Base-by-base conservation (phyloP, 2,888 invertebrate genomes). In the Drosophila fulvimacula region DNA sequence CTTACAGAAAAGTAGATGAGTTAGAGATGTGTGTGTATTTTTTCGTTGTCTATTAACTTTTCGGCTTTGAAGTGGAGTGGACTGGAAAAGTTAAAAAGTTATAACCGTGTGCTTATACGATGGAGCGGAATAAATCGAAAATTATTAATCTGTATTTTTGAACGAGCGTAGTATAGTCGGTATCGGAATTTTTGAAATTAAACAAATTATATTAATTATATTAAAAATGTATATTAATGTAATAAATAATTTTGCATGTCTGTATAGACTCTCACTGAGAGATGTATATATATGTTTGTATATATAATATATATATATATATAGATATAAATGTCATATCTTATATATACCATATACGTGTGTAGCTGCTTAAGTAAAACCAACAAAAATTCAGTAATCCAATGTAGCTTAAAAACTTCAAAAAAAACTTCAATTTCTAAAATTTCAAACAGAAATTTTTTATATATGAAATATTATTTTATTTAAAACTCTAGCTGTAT, bases 381-480 rank as follows among this genome's bases (percentile, higher is more conserved):
- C 39, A 70, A 39, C 65, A 70, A 56, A 49, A 66, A 59, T 58
- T 53, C 65, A 66, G 52, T 46, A 9, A 17, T n/a, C 10, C 24
- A 19, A 53, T 41, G 21, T 27, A 11, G 15, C n/a, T n/a, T n/a
- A 15, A 34, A 38, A 36, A 34, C 39, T 10, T 9, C 7, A 36
- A 21, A 27, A 38, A n/a, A 38, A 9, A 36, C 15, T 30, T 36
- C 10, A 10, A 10, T n/a, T 42, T 42, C 9, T 19, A 27, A 10
- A 42, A 2, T 21, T 11, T 5, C 19, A 19, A 10, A 24, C 32
- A 39, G 21, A 13, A 10, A 15, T 19, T 60, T 51, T 51, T 27
- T 3, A 42, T 58, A 21, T 15, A 49, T 21, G 13, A 49, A 32
- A 7, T 46, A 10, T 30, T 46, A n/a, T 27, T 46, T 32, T 30